Evolutionary conservation across 2,888 invertebrate species (phyloP).

Genomic region (Pseudoips prasinana): DNA sequence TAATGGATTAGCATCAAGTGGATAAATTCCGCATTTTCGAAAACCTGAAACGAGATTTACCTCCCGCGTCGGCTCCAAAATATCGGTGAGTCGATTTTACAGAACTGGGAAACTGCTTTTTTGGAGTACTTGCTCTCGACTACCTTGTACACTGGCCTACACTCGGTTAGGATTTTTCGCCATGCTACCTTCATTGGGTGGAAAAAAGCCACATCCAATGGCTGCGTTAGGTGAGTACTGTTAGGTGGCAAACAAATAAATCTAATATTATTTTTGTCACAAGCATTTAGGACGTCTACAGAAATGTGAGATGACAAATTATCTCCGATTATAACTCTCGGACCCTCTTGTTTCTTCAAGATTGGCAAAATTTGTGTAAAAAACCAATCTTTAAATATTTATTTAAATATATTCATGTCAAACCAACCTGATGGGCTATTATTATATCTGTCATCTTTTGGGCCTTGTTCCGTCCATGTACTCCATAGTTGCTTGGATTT

Average conservation of each 20-base stretch:
- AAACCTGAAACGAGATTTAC: background rate
- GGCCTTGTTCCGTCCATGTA: background rate
- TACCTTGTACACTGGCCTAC: background rate
- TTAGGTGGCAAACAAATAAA: background rate
- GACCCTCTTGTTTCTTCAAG: too few relatives aligned
- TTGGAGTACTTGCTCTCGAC: background rate
- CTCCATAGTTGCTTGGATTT: background rate
- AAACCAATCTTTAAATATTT: constrained; percentile 2
- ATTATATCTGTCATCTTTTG: background rate
- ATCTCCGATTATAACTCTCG: too few relatives aligned
- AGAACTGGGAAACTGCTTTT: background rate
- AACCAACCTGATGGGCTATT: constrained; percentile 3
- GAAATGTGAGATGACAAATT: background rate
- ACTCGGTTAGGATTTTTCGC: background rate
- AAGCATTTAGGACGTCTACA: background rate
- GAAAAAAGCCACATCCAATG: too few relatives aligned
- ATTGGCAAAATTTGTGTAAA: background rate
- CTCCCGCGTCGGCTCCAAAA: background rate
- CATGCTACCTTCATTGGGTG: background rate
- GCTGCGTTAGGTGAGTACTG: too few relatives aligned
- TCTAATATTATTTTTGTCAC: background rate
- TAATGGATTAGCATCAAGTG: background rate
- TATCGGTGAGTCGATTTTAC: background rate
- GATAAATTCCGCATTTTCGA: background rate
- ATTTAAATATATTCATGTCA: constrained; percentile 2